phyloP scores from a whole-genome alignment of 2,888 invertebrate genomes.

The Digitonthophagus gazella region DNA sequence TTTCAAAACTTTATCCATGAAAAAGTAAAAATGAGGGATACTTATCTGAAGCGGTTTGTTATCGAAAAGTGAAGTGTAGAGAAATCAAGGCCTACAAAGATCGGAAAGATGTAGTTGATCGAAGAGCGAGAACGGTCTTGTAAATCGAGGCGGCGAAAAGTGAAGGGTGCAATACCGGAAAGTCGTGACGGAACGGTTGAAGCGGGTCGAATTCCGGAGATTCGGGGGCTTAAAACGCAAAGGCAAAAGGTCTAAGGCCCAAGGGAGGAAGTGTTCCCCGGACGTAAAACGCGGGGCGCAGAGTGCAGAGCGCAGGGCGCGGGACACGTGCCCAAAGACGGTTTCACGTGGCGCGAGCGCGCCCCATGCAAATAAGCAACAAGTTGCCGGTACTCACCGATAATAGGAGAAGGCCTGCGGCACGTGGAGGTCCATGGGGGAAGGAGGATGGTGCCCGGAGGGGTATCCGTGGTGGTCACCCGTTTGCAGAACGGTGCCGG shows the following conservation, averaged over 20 bases:
- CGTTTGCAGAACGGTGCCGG: constrained; percentile 53
- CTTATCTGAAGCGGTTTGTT: no score
- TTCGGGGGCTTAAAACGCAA: no score
- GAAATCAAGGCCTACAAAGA: no score
- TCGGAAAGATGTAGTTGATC: no score
- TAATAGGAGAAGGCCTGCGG: constrained; percentile 90
- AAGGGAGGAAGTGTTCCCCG: not conserved
- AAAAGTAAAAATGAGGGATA: no score
- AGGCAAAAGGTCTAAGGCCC: not conserved
- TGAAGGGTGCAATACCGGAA: no score
- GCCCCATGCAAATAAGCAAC: constrained; percentile 49
- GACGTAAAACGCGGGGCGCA: constrained; percentile 40
- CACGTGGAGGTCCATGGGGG: constrained; percentile 88
- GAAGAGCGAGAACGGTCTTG: no score
- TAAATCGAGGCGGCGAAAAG: no score
- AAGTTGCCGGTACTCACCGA: constrained; percentile 63
- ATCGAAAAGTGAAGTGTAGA: no score
- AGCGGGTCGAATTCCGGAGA: no score
- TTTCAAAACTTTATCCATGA: no score
- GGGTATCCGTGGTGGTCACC: constrained; percentile 57
- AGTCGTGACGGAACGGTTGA: no score
- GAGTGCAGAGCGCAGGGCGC: constrained; percentile 31
- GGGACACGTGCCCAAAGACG: constrained; percentile 46
- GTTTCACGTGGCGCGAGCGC: constrained; percentile 46
- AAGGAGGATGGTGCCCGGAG: constrained; percentile 55